Evolutionary conservation across 2,888 invertebrate species (phyloP).

Genomic region (Eudemis profundana): DNA sequence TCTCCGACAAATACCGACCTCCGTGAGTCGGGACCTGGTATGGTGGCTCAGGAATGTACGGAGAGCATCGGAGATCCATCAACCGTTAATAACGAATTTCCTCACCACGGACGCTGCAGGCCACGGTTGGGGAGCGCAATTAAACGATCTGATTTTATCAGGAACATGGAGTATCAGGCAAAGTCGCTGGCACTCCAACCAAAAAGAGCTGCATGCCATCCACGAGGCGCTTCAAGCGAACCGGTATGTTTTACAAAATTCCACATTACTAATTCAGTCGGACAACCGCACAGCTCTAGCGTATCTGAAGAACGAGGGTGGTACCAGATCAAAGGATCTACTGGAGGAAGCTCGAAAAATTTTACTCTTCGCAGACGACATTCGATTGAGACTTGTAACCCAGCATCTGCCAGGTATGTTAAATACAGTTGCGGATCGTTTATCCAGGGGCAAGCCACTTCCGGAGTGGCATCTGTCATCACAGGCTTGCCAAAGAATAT

Average conservation of each 20-base stretch:
- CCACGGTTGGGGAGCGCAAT: constrained; percentile 43
- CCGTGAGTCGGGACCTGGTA: neutral
- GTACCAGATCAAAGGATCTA: neutral
- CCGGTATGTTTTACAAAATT: neutral
- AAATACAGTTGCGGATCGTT: neutral
- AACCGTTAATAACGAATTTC: constrained; percentile 15
- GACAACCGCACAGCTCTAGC: neutral
- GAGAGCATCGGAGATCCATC: constrained; percentile 21
- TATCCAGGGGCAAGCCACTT: neutral
- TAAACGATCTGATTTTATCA: neutral
- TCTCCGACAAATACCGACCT: constrained; percentile 8
- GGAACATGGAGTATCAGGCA: neutral
- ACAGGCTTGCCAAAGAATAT: neutral
- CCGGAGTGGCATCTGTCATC: constrained; percentile 8
- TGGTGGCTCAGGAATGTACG: constrained; percentile 38
- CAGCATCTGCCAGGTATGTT: constrained; percentile 1
- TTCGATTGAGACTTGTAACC: neutral
- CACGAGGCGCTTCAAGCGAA: neutral
- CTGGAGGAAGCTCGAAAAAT: neutral
- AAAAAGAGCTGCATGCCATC: neutral
- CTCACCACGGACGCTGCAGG: constrained; percentile 43
- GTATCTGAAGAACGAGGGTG: neutral
- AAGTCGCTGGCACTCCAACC: neutral
- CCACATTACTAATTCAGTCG: constrained; percentile 3
- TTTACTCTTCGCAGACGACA: neutral